Percentiles rank a stretch among this genome's conserved stretches.
These are phyloP conservation scores for Pissodes strobi DNA, from an alignment of 1,140 invertebrate species.

Conservation along the genomic window DNA sequence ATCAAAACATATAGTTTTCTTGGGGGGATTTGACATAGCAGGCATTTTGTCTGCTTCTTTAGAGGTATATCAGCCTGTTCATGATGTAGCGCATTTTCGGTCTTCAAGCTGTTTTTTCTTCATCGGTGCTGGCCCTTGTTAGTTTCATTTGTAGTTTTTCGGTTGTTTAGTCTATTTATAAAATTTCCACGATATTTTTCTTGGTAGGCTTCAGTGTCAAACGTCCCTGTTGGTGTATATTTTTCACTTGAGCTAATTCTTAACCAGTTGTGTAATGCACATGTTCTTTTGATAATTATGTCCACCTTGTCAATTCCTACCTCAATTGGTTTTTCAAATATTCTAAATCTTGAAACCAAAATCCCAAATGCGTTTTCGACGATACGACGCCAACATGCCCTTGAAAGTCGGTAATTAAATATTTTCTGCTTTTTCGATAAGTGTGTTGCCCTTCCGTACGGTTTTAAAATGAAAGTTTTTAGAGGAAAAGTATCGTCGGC, in stretches of 20 bases:
- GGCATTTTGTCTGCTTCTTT: no score
- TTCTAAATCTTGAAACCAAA: conserved; percentile 16
- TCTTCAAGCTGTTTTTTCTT: no score
- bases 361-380: conserved; percentile 39
- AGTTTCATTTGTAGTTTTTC: no score
- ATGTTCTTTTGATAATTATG: conserved; percentile 24
- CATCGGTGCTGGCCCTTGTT: no score
- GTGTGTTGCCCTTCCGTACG: conserved; percentile 23
- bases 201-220: conserved; percentile 35
- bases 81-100: no score
- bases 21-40: no score
- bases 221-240: conserved; percentile 29
- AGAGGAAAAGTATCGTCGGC: conserved; percentile 44
- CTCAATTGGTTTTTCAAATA: no score
- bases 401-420: conserved; percentile 35
- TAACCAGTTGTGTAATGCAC: conserved; percentile 21
- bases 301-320: conserved; percentile 7
- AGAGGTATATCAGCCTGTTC: no score
- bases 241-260: conserved; percentile 21
- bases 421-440: conserved; percentile 30
- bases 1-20: no score
- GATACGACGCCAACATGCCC: conserved; percentile 8
- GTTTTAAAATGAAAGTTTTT: conserved; percentile 38
- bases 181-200: no score
- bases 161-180: no score